Conservation (phyloP, 2,113 vertebrate genomes). For the Albula goreensis region DNA sequence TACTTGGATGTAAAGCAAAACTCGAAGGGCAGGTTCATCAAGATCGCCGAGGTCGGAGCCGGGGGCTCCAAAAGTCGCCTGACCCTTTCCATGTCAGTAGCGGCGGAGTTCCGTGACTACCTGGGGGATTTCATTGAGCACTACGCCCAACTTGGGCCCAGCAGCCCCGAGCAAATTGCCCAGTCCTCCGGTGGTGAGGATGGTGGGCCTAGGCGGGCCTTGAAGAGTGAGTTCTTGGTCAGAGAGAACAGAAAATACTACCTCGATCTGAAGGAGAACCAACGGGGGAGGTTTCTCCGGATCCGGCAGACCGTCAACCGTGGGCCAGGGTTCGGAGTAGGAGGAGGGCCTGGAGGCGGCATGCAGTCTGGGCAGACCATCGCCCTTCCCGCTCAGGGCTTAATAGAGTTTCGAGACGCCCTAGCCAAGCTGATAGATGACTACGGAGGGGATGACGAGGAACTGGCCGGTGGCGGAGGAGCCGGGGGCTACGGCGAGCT, state of each 20-base stretch:
- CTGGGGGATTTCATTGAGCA: constrained; percentile 90
- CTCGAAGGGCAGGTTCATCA: constrained; percentile 91
- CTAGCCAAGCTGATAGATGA: constrained; percentile 93
- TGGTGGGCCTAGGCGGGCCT: constrained; percentile 80
- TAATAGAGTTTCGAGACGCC: constrained; percentile 95
- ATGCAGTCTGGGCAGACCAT: constrained; percentile 92
- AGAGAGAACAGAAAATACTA: constrained; percentile 91
- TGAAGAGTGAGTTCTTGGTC: constrained; percentile 87
- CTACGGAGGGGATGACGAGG: constrained; percentile 90
- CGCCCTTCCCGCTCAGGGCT: constrained; percentile 88
- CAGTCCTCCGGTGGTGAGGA: constrained; percentile 81
- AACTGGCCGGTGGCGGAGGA: constrained; percentile 79
- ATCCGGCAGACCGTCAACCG: constrained; percentile 87
- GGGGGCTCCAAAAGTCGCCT: constrained; percentile 91
- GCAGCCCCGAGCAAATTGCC: constrained; percentile 88
- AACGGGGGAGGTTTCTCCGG: constrained; percentile 85
- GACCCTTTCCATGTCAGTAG: constrained; percentile 91
- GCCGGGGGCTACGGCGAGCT: constrained; percentile 83
- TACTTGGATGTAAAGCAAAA: constrained; percentile 90
- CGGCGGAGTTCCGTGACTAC: constrained; percentile 91
- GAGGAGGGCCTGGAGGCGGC: constrained; percentile 71
- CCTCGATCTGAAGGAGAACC: constrained; percentile 90
- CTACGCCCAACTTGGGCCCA: constrained; percentile 89
- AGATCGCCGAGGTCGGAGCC: constrained; percentile 95
- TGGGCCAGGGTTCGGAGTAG: constrained; percentile 80